Evolutionary conservation across 1,140 invertebrate genomes (phyloP).

Genomic region (Drosophila kohkoa): DNA sequence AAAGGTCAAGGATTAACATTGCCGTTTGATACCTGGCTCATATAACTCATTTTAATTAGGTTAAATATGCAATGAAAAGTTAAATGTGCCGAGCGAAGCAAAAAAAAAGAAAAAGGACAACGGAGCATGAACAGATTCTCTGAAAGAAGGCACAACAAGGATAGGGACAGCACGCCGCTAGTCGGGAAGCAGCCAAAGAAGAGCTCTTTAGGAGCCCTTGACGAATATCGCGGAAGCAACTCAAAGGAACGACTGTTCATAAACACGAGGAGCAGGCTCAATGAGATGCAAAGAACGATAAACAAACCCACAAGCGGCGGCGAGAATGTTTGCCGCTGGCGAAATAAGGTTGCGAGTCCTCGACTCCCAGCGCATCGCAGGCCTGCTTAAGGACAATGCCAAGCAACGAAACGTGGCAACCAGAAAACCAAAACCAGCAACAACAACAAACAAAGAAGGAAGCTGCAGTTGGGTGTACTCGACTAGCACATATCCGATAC

Average conservation of each 20-base stretch:
- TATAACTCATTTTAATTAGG: constrained; percentile 79
- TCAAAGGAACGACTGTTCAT: constrained; percentile 37
- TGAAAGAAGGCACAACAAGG: constrained; percentile 4
- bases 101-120: constrained; percentile 24
- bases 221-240: constrained; percentile 21
- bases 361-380: constrained; percentile 21
- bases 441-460: constrained; percentile 3
- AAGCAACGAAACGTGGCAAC: constrained; percentile 45
- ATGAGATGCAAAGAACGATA: constrained; percentile 82
- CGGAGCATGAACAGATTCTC: constrained; percentile 24
- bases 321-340: constrained; percentile 51
- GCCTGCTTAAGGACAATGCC: constrained; percentile 36
- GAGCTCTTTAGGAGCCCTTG: constrained; percentile 18
- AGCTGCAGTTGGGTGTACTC: too few relatives aligned
- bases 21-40: constrained; percentile 51
- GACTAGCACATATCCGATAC: too few relatives aligned
- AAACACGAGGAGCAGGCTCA: constrained; percentile 60
- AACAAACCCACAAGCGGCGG: constrained; percentile 72
- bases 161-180: constrained; percentile 2
- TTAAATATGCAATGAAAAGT: constrained; percentile 76
- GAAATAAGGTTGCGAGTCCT: constrained; percentile 71
- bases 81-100: constrained; percentile 54
- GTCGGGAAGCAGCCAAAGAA: neutral
- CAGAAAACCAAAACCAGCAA: constrained; percentile 27
- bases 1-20: constrained; percentile 64